Percentiles rank a stretch among this genome's conserved stretches.
Evolutionary conservation across 1,140 invertebrate species (phyloP).

Genomic region (Heliconius melpomene): DNA sequence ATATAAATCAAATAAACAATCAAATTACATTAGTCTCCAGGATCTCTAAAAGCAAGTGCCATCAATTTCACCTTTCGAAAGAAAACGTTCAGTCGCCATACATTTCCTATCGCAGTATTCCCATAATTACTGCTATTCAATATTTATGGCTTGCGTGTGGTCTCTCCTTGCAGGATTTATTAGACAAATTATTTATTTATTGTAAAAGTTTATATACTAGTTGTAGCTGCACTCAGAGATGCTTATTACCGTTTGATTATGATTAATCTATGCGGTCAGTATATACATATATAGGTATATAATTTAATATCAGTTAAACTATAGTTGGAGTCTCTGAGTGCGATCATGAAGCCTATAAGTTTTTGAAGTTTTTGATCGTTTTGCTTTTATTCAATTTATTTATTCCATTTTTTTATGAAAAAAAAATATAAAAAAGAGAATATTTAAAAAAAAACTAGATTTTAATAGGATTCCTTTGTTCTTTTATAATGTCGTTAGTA

Average conservation of each 20-base stretch:
- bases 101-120: conserved; percentile 3
- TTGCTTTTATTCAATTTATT: too few species aligned
- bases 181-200: neutral
- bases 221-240: neutral
- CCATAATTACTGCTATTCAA: neutral
- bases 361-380: too few species aligned
- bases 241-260: neutral
- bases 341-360: too few species aligned
- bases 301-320: neutral
- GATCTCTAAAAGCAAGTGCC: neutral
- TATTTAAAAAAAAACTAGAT: too few species aligned
- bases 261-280: neutral
- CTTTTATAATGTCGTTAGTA: too few species aligned
- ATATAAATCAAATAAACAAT: too few species aligned
- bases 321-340: neutral
- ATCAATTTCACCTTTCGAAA: conserved; percentile 3
- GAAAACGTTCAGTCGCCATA: neutral
- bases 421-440: too few species aligned
- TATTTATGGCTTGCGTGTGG: conserved; percentile 9
- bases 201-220: neutral
- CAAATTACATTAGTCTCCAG: too few species aligned
- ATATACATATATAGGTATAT: neutral
- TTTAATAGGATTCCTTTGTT: too few species aligned
- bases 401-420: too few species aligned
- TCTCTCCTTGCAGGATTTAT: neutral